Base-by-base conservation (phyloP, 1,140 invertebrate genomes). In the Drosophila tsacasi region DNA sequence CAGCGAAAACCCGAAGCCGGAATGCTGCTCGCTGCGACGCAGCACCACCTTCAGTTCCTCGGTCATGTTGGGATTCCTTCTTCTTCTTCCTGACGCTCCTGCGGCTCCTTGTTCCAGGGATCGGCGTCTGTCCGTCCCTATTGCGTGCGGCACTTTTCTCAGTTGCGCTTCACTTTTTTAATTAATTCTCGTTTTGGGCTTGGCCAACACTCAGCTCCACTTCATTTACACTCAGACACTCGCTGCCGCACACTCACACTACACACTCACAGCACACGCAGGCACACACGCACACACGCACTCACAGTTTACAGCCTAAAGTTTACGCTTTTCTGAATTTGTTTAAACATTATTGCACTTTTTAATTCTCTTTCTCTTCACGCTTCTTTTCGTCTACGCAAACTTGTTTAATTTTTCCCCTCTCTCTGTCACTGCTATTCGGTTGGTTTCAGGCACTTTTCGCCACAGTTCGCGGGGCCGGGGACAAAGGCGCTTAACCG, bases 1-100 rank as follows among this genome's bases (percentile, higher is more conserved):
- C 79, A 98, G 94, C 81, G 97, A 97, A 94, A 98, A 98, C 84
- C 97, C 97, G 93, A 97, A 96, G 90, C 97, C 97, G 93, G 95
- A 95, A 94, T 96, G 96, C 94, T 97, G 96, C 65, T 87, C 83
- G 62, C 83, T 87, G 77, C 96, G 96, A 93, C 95, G 96, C 93
- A 97, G 94, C 93, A 96, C 96, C 93, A 97, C 96, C 94, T 96
- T 95, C 94, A 97, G 94, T 95, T 97, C 96, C 95, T 97, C 96
- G 95, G 96, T 96, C 96, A 97, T 97, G 68, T 80, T 60, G 82
- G 54, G 55, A 66, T 58, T 40, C 64, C 76, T 80, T 46, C 37
- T 23, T 55, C 72, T 80, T 46, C 40, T 23, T 55, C 23, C 32
- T 17, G 52, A 5, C 21, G 21, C 44, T 58, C 76, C 21, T 65